Evolutionary conservation across 1,140 invertebrate species (phyloP), one percentile per base, ranked within the genome.

Genomic region (Saxidomus purpurata): DNA sequence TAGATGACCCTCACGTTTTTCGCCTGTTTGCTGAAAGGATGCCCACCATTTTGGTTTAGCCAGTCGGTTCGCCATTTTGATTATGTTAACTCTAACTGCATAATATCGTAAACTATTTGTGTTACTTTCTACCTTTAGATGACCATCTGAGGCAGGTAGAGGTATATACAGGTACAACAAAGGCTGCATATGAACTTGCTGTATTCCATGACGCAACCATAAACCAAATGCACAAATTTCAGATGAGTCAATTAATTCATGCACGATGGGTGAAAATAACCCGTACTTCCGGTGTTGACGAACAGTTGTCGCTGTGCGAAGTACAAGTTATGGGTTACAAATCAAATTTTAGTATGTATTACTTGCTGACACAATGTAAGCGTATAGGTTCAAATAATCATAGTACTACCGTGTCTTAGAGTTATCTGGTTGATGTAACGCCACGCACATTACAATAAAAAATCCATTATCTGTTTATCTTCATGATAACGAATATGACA

Each of bases 291-390:
- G 28, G 34, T n/a, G 67, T 71, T 4, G 34, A 71, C 17, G 67
- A 71, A 19, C 34, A 36, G 34, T 38, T 71, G 22, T 71, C 67
- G 3, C 25, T 71, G 34, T 71, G 67, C n/a, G 67, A 71, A n/a
- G 67, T 71, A 1, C 67, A 71, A 71, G 67, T 71, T 22, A 71
- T 71, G 67, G 67, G 67, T 15, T 71, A 38, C 67, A 71, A 38
- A n/a, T 34, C 13, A 8, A 34, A 6, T 8, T 15, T 6, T 8
- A 1, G 67, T 71, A 71, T n/a, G 67, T 71, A 36, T 36, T 3
- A 3, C 17, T 22, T 22, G 52, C 15, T 43, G 4, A 4, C 15
- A 43, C 43, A 43, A 43, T 43, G n/a, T n/a, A n/a, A 43, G 43
- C 43, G 43, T 8, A 43, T 8, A 43, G 6, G 43, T 8, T 4